A percentile compares a stretch with the other conserved stretches of the same genome.
phyloP scores from a whole-genome alignment of 2,888 invertebrate genomes.

The Parnassius smintheus region DNA sequence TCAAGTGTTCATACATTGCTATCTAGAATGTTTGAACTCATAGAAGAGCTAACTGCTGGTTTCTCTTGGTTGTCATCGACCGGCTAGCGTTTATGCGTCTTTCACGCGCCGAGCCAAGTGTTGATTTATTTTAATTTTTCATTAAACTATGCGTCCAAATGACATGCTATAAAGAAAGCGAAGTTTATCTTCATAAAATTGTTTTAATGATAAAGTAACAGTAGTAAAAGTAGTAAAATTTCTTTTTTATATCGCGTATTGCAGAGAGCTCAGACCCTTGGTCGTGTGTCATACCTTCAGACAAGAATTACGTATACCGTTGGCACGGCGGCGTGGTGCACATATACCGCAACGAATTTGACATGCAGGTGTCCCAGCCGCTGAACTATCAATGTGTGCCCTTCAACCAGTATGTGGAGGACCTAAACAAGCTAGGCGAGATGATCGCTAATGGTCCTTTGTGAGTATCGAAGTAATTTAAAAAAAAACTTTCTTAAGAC shows the following conservation, averaged over 20 bases:
- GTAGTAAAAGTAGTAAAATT: background rate
- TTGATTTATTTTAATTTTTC: too few relatives aligned
- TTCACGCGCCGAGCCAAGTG: too few relatives aligned
- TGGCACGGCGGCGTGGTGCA: conserved; percentile 89
- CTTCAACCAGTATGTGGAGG: conserved; percentile 88
- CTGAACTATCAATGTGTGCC: conserved; percentile 86
- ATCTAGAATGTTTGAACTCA: too few relatives aligned
- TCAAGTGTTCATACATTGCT: too few relatives aligned
- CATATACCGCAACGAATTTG: conserved; percentile 83
- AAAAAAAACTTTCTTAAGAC: too few relatives aligned
- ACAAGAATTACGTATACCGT: conserved; percentile 84
- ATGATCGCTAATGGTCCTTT: conserved; percentile 98
- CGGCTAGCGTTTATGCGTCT: too few relatives aligned
- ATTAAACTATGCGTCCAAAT: too few relatives aligned
- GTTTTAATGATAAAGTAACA: background rate
- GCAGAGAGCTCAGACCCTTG: conserved; percentile 85
- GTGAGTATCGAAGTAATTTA: conserved; percentile 76
- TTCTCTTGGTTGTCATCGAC: too few relatives aligned
- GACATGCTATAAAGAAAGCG: too few relatives aligned
- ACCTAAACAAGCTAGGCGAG: conserved; percentile 90
- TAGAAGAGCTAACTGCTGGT: too few relatives aligned
- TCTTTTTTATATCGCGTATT: background rate
- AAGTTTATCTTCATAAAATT: too few relatives aligned
- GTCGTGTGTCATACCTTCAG: conserved; percentile 85
- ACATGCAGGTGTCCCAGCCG: conserved; percentile 75